Conservation (phyloP, 2,888 invertebrate genomes). For the Eueremaeus valkanovi region DNA sequence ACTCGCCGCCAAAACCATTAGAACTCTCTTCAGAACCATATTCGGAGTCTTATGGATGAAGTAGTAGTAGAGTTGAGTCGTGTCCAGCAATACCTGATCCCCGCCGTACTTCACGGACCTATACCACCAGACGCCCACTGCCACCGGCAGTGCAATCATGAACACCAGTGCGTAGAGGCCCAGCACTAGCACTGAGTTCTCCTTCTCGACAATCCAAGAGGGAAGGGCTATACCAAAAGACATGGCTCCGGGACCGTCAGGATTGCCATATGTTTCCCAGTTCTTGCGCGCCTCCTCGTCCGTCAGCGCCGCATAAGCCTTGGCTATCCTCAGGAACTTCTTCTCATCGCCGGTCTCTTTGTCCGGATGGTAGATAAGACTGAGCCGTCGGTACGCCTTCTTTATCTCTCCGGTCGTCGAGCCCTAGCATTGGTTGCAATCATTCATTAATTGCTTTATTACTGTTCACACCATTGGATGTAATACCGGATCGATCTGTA, state of each 20-base stretch:
- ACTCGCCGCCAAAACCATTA: slow-evolving; percentile 95
- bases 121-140: slow-evolving; percentile 97
- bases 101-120: slow-evolving; percentile 93
- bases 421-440: slow-evolving; percentile 58
- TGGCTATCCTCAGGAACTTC: slow-evolving; percentile 94
- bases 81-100: slow-evolving; percentile 89
- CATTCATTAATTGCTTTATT: not conserved
- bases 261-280: slow-evolving; percentile 99
- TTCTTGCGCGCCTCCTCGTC: slow-evolving; percentile 95
- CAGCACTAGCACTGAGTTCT: slow-evolving; percentile 87
- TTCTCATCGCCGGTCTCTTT: slow-evolving; percentile 95
- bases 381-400: slow-evolving; percentile 89
- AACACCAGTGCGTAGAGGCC: slow-evolving; percentile 93
- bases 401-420: slow-evolving; percentile 85
- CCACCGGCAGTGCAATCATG: slow-evolving; percentile 81
- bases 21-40: slow-evolving; percentile 88
- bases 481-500: slow-evolving; percentile 72
- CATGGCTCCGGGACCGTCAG: slow-evolving; percentile 98
- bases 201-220: slow-evolving; percentile 99
- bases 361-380: slow-evolving; percentile 92
- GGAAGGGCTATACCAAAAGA: slow-evolving; percentile 98
- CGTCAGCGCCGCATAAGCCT: slow-evolving; percentile 74
- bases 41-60: slow-evolving; percentile 94
- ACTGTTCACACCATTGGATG: not conserved
- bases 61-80: slow-evolving; percentile 92